Evolutionary conservation across 2,797 vertebrate genomes (phyloP).

Genomic region (Hephaestus fuliginosus): DNA sequence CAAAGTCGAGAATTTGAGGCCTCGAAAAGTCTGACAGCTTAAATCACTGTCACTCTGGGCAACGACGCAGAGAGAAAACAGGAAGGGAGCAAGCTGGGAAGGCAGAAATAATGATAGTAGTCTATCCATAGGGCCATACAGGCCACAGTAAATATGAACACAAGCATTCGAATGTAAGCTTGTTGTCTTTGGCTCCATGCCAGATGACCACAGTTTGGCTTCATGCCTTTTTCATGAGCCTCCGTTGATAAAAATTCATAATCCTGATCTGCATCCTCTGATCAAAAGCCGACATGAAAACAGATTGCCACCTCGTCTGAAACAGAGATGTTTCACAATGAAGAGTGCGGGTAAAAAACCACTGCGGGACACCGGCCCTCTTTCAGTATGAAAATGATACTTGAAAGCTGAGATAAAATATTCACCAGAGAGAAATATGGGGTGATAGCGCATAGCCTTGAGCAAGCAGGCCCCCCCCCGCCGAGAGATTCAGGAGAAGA

Average conservation of each 20-base stretch:
- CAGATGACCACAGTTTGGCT: constrained; percentile 61
- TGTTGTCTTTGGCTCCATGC: constrained; percentile 37
- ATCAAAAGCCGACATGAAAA: constrained; percentile 59
- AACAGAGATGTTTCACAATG: constrained; percentile 59
- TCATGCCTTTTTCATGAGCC: constrained; percentile 61
- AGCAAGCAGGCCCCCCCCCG: constrained; percentile 64
- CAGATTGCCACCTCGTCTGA: constrained; percentile 58
- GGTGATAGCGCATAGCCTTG: constrained; percentile 68
- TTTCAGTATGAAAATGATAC: constrained; percentile 71
- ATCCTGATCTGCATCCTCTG: constrained; percentile 56
- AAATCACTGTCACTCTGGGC: constrained; percentile 66
- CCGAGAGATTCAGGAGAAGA: constrained; percentile 56
- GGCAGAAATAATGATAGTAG: constrained; percentile 27
- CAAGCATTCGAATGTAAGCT: constrained; percentile 41
- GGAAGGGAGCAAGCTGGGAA: not conserved
- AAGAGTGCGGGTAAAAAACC: constrained; percentile 34
- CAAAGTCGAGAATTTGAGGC: constrained; percentile 63
- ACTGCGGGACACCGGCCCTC: constrained; percentile 51
- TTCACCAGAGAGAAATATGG: constrained; percentile 72
- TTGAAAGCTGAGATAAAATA: constrained; percentile 78
- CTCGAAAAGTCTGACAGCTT: constrained; percentile 71
- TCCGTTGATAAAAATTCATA: constrained; percentile 52
- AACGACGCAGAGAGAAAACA: constrained; percentile 42
- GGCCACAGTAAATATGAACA: constrained; percentile 40
- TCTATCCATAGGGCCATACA: constrained; percentile 38